Percentiles rank a stretch among this genome's conserved stretches.
Evolutionary conservation across 2,888 invertebrate genomes (phyloP).

Genomic region (Penaeus monodon): DNA sequence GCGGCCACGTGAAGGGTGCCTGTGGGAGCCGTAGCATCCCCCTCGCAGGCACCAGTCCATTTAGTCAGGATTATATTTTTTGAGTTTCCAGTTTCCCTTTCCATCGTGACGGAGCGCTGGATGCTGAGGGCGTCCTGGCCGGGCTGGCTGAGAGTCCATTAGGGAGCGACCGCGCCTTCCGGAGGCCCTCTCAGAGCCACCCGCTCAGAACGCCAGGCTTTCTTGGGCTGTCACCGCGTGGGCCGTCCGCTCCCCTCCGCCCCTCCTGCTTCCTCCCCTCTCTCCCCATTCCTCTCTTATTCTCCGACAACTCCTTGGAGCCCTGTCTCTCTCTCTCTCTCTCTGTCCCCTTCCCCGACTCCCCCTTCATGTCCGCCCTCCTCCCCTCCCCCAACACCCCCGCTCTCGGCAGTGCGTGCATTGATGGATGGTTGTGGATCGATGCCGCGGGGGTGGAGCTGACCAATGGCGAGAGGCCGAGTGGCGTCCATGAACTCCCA

Average conservation of each 20-base stretch:
- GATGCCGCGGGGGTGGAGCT: slow-evolving; percentile 24
- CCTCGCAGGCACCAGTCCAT: slow-evolving; percentile 21
- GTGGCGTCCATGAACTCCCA: slow-evolving; percentile 22
- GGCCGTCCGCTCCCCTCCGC: background rate
- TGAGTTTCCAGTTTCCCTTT: slow-evolving; percentile 13
- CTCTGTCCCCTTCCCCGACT: background rate
- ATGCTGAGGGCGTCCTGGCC: background rate
- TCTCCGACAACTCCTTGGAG: background rate
- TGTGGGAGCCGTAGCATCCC: slow-evolving; percentile 10
- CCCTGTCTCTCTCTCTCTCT: background rate
- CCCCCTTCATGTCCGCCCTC: background rate
- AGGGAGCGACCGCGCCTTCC: slow-evolving; percentile 11
- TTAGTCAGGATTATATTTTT: background rate
- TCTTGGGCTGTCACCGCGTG: background rate
- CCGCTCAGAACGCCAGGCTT: background rate
- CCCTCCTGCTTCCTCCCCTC: background rate
- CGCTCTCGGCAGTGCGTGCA: slow-evolving; percentile 20
- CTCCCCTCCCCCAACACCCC: background rate
- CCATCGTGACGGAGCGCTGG: background rate
- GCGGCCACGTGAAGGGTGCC: background rate
- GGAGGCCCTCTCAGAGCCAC: slow-evolving; percentile 2
- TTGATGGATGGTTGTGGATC: slow-evolving; percentile 38
- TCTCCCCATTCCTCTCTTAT: background rate
- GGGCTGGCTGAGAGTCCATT: slow-evolving; percentile 9
- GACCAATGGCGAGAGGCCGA: slow-evolving; percentile 29